These are phyloP conservation scores for Darevskia mixta DNA, from an alignment of 2,797 vertebrate genomes.

Conservation along the genomic window DNA sequence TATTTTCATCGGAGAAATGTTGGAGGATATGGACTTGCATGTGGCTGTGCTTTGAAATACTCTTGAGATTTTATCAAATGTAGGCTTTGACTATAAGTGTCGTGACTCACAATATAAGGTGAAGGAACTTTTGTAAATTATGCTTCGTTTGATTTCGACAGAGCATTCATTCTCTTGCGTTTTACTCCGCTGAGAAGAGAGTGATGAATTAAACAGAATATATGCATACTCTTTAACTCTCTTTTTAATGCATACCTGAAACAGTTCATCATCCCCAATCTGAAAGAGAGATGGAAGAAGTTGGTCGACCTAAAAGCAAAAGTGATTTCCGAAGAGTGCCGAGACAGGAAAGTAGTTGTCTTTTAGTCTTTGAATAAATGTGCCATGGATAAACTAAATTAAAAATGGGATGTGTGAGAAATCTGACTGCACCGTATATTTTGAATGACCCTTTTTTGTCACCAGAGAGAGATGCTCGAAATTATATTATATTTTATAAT, in stretches of 20 bases:
- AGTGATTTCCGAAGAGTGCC: conserved; percentile 53
- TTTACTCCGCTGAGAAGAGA: conserved; percentile 60
- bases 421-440: neutral
- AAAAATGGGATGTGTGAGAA: neutral
- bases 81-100: conserved; percentile 48
- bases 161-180: conserved; percentile 68
- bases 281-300: conserved; percentile 52
- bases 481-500: neutral
- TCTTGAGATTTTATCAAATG: conserved; percentile 60
- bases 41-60: conserved; percentile 57
- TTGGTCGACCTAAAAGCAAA: conserved; percentile 4
- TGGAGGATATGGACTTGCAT: neutral
- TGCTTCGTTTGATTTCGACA: conserved; percentile 63
- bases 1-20: neutral
- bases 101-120: conserved; percentile 49
- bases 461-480: neutral
- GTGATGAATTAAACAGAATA: conserved; percentile 63
- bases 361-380: conserved; percentile 36
- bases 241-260: conserved; percentile 61
- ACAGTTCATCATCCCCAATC: conserved; percentile 57
- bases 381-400: neutral
- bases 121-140: conserved; percentile 65
- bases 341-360: conserved; percentile 25
- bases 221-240: conserved; percentile 55
- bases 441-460: neutral